phyloP scores from a whole-genome alignment of 1,140 invertebrate genomes.

The Calliopsis andreniformis region DNA sequence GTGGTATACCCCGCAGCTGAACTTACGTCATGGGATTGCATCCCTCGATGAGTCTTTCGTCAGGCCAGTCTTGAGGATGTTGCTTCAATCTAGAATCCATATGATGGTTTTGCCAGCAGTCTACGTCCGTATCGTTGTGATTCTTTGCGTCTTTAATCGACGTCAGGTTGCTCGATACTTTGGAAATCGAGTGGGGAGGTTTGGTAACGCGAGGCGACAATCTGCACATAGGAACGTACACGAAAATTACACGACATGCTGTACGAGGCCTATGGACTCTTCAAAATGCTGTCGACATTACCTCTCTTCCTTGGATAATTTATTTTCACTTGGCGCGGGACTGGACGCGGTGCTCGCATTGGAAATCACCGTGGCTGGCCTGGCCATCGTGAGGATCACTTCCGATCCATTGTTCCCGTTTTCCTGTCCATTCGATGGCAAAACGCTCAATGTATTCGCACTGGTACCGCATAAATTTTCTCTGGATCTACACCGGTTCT shows the following conservation, averaged over 20 bases:
- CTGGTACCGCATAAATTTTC: conserved; percentile 82
- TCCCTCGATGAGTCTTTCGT: conserved; percentile 71
- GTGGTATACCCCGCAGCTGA: background rate
- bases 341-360: conserved; percentile 85
- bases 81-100: conserved; percentile 71
- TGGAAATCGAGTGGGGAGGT: conserved; percentile 73
- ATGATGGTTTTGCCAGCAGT: conserved; percentile 73
- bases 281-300: too few relatives aligned
- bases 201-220: conserved; percentile 81
- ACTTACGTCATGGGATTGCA: conserved; percentile 72
- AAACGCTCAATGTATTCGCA: conserved; percentile 74
- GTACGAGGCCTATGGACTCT: too few relatives aligned
- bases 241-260: conserved; percentile 1
- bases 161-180: conserved; percentile 67
- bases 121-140: conserved; percentile 69
- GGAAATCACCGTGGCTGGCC: conserved; percentile 88
- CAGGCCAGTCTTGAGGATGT: conserved; percentile 73
- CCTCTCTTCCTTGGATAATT: conserved; percentile 84
- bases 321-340: conserved; percentile 83
- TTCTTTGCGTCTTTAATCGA: conserved; percentile 72
- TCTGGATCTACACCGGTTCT: conserved; percentile 80
- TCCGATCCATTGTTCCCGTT: conserved; percentile 81
- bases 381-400: conserved; percentile 87
- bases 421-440: conserved; percentile 74
- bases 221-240: conserved; percentile 65